Conservation (phyloP, 2,888 invertebrate species). For the Nysson spinosus region DNA sequence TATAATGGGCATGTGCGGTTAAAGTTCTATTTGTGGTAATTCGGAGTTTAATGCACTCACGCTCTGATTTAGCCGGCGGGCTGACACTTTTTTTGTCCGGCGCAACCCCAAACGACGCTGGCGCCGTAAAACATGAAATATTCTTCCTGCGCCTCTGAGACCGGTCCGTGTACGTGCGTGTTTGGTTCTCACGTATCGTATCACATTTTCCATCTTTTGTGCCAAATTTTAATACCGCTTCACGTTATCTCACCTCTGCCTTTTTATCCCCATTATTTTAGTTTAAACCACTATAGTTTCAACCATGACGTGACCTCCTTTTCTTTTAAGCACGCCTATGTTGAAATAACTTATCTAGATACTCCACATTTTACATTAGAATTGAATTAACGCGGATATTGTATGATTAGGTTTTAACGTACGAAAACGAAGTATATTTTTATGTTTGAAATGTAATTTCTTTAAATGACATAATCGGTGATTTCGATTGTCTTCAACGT, state of each 20-base stretch:
- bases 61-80: constrained; percentile 70
- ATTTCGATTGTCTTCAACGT: constrained; percentile 33
- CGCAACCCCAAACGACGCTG: constrained; percentile 57
- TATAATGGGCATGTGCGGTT: constrained; percentile 76
- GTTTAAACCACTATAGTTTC: background rate
- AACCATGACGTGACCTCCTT: too few relatives aligned
- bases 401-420: too few relatives aligned
- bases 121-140: constrained; percentile 72
- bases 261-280: constrained; percentile 10
- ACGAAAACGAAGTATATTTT: too few relatives aligned
- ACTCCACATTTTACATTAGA: too few relatives aligned
- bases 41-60: constrained; percentile 76
- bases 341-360: too few relatives aligned
- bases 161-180: constrained; percentile 13
- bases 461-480: constrained; percentile 4
- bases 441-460: too few relatives aligned
- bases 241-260: background rate
- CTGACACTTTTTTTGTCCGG: constrained; percentile 60
- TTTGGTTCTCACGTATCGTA: background rate
- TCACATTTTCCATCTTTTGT: constrained; percentile 28
- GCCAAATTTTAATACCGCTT: constrained; percentile 40
- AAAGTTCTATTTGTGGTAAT: constrained; percentile 77
- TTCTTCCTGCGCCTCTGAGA: constrained; percentile 67
- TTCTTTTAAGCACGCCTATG: too few relatives aligned
- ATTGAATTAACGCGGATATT: too few relatives aligned